These are phyloP conservation scores for Holotrichia oblita DNA, from an alignment of 1,140 invertebrate genomes.

Conservation along the genomic window DNA sequence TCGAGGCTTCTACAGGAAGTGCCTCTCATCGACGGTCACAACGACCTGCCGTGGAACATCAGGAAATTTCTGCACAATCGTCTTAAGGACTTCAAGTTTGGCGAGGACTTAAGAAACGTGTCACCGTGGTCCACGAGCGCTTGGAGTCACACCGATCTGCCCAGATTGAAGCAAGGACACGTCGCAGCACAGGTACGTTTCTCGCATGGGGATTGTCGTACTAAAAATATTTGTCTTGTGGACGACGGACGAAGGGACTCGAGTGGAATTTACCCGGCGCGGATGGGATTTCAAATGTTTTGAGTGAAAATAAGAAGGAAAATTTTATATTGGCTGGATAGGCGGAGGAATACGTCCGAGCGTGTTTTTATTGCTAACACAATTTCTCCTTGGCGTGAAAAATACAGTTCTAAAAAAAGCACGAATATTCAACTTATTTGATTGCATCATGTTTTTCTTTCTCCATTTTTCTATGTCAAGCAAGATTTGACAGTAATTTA, in stretches of 20 bases:
- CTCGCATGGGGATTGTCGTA: constrained; percentile 23
- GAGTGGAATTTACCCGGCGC: constrained; percentile 31
- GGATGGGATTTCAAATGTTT: constrained; percentile 29
- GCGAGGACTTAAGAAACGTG: constrained; percentile 76
- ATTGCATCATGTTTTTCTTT: neutral
- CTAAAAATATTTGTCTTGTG: constrained; percentile 31
- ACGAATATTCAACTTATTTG: constrained; percentile 10
- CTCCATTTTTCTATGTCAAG: neutral
- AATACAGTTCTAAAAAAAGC: neutral
- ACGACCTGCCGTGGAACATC: constrained; percentile 92
- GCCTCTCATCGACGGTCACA: constrained; percentile 81
- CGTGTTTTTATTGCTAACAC: constrained; percentile 24
- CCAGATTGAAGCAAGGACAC: constrained; percentile 78
- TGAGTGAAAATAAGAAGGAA: constrained; percentile 27
- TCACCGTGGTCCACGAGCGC: constrained; percentile 79
- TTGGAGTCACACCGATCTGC: constrained; percentile 87
- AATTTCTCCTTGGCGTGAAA: neutral
- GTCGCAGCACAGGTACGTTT: constrained; percentile 83
- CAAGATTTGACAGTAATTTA: neutral
- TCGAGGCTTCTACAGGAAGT: constrained; percentile 69
- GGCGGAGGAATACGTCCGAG: neutral
- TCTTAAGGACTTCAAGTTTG: constrained; percentile 81
- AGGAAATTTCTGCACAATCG: constrained; percentile 87
- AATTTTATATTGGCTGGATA: constrained; percentile 14
- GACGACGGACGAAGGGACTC: constrained; percentile 18